phyloP scores from a whole-genome alignment of 2,113 vertebrate genomes.

The Vidua macroura region DNA sequence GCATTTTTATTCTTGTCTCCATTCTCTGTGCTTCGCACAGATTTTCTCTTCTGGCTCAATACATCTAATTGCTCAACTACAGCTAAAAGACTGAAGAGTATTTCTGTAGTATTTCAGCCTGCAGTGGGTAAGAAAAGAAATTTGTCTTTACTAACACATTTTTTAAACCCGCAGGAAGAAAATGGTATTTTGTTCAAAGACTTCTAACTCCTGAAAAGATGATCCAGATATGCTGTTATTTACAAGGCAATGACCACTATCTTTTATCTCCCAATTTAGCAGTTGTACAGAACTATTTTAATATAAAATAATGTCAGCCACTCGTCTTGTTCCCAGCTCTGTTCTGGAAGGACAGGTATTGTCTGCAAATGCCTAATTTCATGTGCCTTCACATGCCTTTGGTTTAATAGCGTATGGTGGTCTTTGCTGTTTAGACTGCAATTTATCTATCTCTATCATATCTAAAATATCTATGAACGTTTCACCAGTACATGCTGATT shows the following conservation, averaged over 20 bases:
- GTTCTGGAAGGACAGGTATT: not conserved
- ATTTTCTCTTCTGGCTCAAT: not conserved
- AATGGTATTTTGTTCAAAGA: not conserved
- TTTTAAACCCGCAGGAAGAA: not conserved
- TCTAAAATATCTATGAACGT: not conserved
- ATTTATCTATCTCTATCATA: not conserved
- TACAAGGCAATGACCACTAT: not conserved
- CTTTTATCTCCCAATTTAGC: not conserved
- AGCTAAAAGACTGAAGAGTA: not conserved
- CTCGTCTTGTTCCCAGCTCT: not conserved
- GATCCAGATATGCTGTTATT: not conserved
- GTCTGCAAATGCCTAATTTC: not conserved
- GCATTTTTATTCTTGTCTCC: not conserved
- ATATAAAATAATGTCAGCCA: not conserved
- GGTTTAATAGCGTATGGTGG: not conserved
- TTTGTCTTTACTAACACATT: rapidly evolving
- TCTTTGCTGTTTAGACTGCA: not conserved
- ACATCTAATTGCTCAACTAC: not conserved
- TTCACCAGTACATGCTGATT: not conserved
- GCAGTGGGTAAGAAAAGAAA: not conserved
- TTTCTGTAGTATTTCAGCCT: not conserved
- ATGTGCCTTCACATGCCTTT: not conserved
- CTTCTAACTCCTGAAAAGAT: not conserved
- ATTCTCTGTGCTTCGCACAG: not conserved
- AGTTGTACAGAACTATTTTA: not conserved